These are phyloP conservation scores for Neria commutata DNA, from an alignment of 2,888 invertebrate genomes.

Conservation along the genomic window DNA sequence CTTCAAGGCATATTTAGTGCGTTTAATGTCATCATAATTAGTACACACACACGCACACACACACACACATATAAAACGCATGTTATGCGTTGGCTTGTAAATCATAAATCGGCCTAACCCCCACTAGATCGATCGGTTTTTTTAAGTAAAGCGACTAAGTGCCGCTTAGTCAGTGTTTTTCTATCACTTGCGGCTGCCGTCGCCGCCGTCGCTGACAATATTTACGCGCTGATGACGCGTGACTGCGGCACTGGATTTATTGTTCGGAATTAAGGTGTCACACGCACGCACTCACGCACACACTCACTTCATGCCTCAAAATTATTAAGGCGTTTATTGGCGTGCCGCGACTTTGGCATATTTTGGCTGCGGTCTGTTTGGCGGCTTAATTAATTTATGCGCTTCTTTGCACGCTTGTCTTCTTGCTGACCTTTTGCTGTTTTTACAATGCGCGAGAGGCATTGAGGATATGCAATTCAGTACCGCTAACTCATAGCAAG, in stretches of 20 bases:
- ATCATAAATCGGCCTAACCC: neutral
- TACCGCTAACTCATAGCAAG: no score
- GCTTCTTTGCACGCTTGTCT: no score
- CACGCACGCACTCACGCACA: no score
- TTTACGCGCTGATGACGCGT: no score
- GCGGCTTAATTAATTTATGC: neutral
- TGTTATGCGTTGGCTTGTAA: neutral
- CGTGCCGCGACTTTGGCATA: neutral
- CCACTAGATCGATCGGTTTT: no score
- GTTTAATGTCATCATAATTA: no score
- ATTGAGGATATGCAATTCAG: no score
- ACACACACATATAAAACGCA: no score
- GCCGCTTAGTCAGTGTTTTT: neutral
- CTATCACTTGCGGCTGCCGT: neutral
- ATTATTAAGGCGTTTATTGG: neutral
- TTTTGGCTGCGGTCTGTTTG: neutral
- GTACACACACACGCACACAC: no score
- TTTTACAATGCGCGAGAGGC: no score
- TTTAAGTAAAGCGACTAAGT: neutral
- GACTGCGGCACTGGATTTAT: conserved; percentile 1
- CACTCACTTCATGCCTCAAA: neutral
- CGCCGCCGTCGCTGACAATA: no score
- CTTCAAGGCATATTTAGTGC: neutral
- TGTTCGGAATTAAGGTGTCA: neutral
- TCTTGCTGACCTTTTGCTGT: neutral